These are phyloP conservation scores for Forbesichthys agassizii DNA, from an alignment of 2,113 vertebrate species.

Conservation along the genomic window DNA sequence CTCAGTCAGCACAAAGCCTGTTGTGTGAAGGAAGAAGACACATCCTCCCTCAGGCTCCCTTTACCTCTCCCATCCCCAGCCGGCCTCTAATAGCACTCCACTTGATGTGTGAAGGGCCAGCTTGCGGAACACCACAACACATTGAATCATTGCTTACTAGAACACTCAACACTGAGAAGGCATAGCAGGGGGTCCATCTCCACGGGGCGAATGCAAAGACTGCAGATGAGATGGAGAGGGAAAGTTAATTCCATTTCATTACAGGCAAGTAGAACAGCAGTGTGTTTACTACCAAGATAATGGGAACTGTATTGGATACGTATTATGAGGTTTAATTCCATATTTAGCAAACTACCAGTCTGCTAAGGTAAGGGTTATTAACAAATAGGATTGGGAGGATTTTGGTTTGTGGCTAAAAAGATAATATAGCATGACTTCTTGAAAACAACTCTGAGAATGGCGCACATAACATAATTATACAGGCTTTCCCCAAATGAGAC, in stretches of 20 bases:
- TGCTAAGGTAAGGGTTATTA: slow-evolving; percentile 28
- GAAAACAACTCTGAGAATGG: slow-evolving; percentile 23
- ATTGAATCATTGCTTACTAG: slow-evolving; percentile 70
- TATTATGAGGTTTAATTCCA: slow-evolving; percentile 42
- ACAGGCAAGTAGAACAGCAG: slow-evolving; percentile 37
- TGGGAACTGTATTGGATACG: slow-evolving; percentile 28
- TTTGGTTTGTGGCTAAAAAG: slow-evolving; percentile 40
- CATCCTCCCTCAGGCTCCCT: neutral
- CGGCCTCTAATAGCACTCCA: slow-evolving; percentile 65
- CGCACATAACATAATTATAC: slow-evolving; percentile 46
- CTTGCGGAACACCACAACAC: slow-evolving; percentile 67
- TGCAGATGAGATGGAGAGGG: slow-evolving; percentile 49
- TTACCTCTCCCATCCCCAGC: slow-evolving; percentile 25
- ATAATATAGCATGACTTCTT: slow-evolving; percentile 39
- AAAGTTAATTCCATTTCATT: slow-evolving; percentile 59
- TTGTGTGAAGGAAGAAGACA: slow-evolving; percentile 37
- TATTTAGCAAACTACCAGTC: slow-evolving; percentile 24
- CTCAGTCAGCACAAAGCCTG: slow-evolving; percentile 63
- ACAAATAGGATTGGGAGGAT: slow-evolving; percentile 50
- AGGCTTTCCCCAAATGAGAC: slow-evolving; percentile 25
- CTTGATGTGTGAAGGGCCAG: slow-evolving; percentile 70
- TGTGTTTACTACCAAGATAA: slow-evolving; percentile 42
- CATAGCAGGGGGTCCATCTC: slow-evolving; percentile 49
- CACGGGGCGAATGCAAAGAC: slow-evolving; percentile 47
- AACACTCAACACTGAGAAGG: slow-evolving; percentile 62